phyloP scores from a whole-genome alignment of 2,888 invertebrate species.

The Trissolcus japonicus region DNA sequence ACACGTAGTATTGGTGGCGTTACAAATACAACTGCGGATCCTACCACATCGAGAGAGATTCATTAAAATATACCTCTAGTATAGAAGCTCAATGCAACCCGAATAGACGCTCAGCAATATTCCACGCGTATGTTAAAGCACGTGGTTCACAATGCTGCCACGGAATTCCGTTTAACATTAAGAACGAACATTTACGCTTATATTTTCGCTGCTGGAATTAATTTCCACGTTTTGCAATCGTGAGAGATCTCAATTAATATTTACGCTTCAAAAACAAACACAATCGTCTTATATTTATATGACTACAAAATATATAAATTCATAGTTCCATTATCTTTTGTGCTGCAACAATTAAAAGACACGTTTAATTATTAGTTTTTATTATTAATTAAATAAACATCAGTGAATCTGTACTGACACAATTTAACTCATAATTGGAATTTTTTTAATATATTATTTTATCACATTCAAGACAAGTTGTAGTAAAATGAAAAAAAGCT shows the following conservation, averaged over 20 bases:
- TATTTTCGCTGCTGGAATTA: slow-evolving; percentile 28
- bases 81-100: slow-evolving; percentile 40
- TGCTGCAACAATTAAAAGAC: no score
- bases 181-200: slow-evolving; percentile 21
- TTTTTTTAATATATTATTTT: no score
- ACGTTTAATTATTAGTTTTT: no score
- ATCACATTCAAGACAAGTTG: no score
- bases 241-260: slow-evolving; percentile 20
- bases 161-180: slow-evolving; percentile 31
- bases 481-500: slow-evolving; percentile 4
- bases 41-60: slow-evolving; percentile 40
- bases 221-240: slow-evolving; percentile 6
- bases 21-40: slow-evolving; percentile 48
- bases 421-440: no score
- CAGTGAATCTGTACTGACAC: no score
- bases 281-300: background rate
- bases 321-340: no score
- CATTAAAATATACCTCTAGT: slow-evolving; percentile 41
- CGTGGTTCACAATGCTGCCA: slow-evolving; percentile 30
- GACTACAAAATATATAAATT: background rate
- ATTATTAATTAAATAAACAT: no score
- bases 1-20: slow-evolving; percentile 16
- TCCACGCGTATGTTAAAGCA: slow-evolving; percentile 27
- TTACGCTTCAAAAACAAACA: background rate
- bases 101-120: slow-evolving; percentile 31